phyloP scores from a whole-genome alignment of 2,888 invertebrate genomes.

The Athripsodes cinereus region DNA sequence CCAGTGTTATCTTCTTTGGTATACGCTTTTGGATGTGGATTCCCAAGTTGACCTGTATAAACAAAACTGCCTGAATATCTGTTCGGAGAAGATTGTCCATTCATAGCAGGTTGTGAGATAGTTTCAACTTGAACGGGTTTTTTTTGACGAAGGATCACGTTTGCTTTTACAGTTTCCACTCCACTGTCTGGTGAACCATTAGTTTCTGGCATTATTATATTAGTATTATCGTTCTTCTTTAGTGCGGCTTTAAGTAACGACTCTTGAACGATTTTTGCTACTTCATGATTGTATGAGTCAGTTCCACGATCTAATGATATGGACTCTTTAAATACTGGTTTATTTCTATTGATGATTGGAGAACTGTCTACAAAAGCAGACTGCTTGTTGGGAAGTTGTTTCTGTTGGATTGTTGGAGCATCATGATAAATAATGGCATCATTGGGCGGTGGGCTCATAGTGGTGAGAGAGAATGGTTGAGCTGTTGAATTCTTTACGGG shows the following conservation, averaged over 20 bases:
- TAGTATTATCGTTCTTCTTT: conserved; percentile 15
- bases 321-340: conserved; percentile 18
- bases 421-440: conserved; percentile 34
- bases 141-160: conserved; percentile 17
- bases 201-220: no score
- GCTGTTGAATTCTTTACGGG: conserved; percentile 38
- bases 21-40: background rate
- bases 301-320: conserved; percentile 18
- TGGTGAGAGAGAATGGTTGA: conserved; percentile 35
- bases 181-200: conserved; percentile 14
- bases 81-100: conserved; percentile 13
- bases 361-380: conserved; percentile 35
- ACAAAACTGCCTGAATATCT: conserved; percentile 9
- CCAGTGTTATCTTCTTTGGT: background rate
- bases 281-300: conserved; percentile 14
- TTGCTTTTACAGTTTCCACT: conserved; percentile 18
- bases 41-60: background rate
- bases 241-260: conserved; percentile 21
- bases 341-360: conserved; percentile 27
- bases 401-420: conserved; percentile 35
- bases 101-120: conserved; percentile 7
- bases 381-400: conserved; percentile 35
- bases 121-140: conserved; percentile 14
- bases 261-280: conserved; percentile 22
- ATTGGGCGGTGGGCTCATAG: background rate